A percentile compares a stretch with the other conserved stretches of the same genome.
phyloP scores from a whole-genome alignment of 30 jellyfish, hydroid and myxozoan genomes.

The Turritopsis dohrnii region DNA sequence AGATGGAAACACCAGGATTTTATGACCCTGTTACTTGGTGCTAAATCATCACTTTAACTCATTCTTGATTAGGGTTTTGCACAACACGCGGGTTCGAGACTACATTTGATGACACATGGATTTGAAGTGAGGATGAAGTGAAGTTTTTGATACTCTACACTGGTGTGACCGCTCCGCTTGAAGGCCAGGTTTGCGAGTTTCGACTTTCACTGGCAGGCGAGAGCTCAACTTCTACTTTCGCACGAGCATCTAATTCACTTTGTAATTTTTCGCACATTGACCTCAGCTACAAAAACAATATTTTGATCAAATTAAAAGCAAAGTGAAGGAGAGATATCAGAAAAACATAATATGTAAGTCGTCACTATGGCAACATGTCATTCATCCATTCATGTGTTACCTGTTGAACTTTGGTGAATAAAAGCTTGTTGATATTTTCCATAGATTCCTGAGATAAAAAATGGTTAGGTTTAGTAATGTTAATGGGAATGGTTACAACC shows the following conservation, averaged over 20 bases:
- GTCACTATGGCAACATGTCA: neutral
- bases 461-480: neutral
- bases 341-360: neutral
- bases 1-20: neutral
- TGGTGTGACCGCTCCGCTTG: conserved; percentile 53
- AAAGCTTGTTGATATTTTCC: conserved; percentile 79
- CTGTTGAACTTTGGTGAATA: conserved; percentile 78
- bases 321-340: neutral
- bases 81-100: too few relatives aligned
- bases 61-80: too few relatives aligned
- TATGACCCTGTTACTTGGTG: neutral
- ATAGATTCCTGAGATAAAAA: conserved; percentile 71
- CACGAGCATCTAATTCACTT: conserved; percentile 90
- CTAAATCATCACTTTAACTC: too few relatives aligned
- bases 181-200: conserved; percentile 66
- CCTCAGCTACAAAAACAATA: conserved; percentile 47
- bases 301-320: neutral
- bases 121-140: neutral
- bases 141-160: conserved; percentile 22
- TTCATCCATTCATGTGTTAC: conserved; percentile 27
- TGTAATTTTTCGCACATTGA: conserved; percentile 83
- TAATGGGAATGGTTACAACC: neutral
- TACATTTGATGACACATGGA: too few relatives aligned
- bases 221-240: conserved; percentile 60
- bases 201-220: conserved; percentile 43